Conservation (phyloP, 2,113 vertebrate species). For the Mormyrus lacerda region DNA sequence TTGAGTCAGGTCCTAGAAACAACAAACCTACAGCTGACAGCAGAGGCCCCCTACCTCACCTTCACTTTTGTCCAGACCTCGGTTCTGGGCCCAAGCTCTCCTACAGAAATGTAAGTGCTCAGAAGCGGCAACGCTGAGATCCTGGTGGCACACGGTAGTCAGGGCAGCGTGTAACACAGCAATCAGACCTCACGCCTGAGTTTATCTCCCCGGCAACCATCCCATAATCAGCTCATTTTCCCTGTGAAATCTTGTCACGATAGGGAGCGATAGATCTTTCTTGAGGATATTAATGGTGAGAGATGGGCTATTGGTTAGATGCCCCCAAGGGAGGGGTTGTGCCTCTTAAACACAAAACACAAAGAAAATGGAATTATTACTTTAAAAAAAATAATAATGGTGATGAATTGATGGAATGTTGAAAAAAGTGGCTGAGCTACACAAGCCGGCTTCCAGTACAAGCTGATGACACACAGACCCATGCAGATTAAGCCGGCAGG, state of each 20-base stretch:
- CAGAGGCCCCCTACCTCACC: neutral
- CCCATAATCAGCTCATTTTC: slow-evolving; percentile 31
- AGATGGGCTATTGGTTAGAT: neutral
- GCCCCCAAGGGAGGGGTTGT: neutral
- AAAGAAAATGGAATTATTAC: slow-evolving; percentile 15
- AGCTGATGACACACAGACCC: neutral
- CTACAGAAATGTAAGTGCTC: neutral
- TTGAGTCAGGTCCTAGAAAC: neutral
- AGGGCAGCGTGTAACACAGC: neutral
- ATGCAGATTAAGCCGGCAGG: slow-evolving; percentile 2
- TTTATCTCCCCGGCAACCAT: slow-evolving; percentile 28
- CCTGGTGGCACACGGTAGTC: neutral
- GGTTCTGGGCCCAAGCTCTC: neutral
- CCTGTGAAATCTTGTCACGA: slow-evolving; percentile 22
- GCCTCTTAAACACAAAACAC: slow-evolving; percentile 14
- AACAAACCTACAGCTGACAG: neutral
- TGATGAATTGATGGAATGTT: slow-evolving; percentile 10
- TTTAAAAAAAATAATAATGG: slow-evolving; percentile 23
- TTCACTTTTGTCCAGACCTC: neutral
- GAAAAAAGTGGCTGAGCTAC: neutral
- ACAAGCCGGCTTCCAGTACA: neutral
- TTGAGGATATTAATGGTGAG: slow-evolving; percentile 8
- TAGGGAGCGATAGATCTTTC: slow-evolving; percentile 2
- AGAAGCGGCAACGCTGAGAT: neutral
- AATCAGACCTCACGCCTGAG: slow-evolving; percentile 5